These are phyloP conservation scores for Pseudolaguvia tuberculata DNA, from an alignment of 2,113 vertebrate genomes.

Conservation along the genomic window DNA sequence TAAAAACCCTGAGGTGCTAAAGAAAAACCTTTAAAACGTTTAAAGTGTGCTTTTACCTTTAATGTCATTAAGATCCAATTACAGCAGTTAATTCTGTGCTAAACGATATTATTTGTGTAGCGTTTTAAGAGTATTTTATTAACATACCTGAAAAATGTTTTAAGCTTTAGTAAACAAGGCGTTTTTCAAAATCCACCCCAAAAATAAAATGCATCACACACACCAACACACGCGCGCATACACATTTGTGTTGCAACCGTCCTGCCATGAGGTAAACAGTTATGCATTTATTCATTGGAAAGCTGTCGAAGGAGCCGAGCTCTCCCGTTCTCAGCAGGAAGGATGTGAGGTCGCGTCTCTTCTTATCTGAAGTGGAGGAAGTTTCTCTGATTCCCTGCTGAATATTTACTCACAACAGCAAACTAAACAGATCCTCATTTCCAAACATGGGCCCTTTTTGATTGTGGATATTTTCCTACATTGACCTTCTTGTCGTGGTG, in stretches of 20 bases:
- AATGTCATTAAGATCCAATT: not conserved
- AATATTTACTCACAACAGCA: slow-evolving; percentile 42
- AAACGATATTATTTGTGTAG: too few relatives aligned
- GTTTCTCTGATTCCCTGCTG: slow-evolving; percentile 26
- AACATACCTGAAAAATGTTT: not conserved
- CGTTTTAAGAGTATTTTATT: too few relatives aligned
- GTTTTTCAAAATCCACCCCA: not conserved
- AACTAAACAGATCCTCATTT: slow-evolving; percentile 41
- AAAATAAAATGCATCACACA: not conserved
- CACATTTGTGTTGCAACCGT: not conserved
- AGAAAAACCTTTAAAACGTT: not conserved
- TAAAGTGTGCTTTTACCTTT: not conserved
- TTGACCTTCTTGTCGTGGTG: slow-evolving; percentile 23
- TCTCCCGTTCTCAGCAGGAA: slow-evolving; percentile 25
- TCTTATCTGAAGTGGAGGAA: slow-evolving; percentile 32
- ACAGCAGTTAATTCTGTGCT: too few relatives aligned
- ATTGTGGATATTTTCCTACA: slow-evolving; percentile 33
- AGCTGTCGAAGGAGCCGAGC: slow-evolving; percentile 43
- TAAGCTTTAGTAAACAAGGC: not conserved
- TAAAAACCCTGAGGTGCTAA: not conserved
- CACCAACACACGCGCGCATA: not conserved
- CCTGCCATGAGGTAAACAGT: slow-evolving; percentile 12
- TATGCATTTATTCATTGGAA: slow-evolving; percentile 53
- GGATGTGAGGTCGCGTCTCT: slow-evolving; percentile 19
- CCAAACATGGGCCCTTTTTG: slow-evolving; percentile 39